Base-by-base conservation (phyloP, 2,797 vertebrate genomes). In the Anomalospiza imberbis region DNA sequence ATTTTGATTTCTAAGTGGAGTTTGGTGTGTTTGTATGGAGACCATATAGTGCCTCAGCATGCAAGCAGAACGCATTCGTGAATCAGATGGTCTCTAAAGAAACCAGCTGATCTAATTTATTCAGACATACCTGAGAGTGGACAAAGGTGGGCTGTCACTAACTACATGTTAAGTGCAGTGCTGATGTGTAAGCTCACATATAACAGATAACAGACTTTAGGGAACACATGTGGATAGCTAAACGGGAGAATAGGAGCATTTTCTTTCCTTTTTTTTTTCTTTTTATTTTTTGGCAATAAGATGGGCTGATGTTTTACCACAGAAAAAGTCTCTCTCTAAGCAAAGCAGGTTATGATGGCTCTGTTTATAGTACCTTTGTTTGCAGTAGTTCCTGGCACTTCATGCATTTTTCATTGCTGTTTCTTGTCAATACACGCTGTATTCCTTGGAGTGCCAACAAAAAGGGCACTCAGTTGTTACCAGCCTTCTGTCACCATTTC, bases 371-470 rank as follows among this genome's bases (percentile, higher is more conserved):
- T 67, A 71, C 51, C 78, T 74, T 90, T 83, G 86, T 84, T 95
- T 88, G 63, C 77, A 93, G 58, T 58, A 91, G 79, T 96, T 97
- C 94, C 96, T 95, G 91, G 93, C 93, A 97, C 84, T 92, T 96
- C 91, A 95, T 93, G 57, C 96, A 97, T 98, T 97, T 97, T 98
- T 98, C 96, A 97, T 97, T 91, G 77, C 67, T 95, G n/a, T 87
- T 96, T 97, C 95, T 94, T 89, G 71, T 95, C 96, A 93, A 92
- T 94, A 96, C 51, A 95, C 28, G 28, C 53, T 70, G 61, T 85
- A 88, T 48, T 96, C 86, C 89, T 94, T 67, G 38, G 85, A 94
- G 81, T 82, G 76, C 78, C 75, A 96, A 85, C 50, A 95, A 66
- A 95, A 93, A 93, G 38, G 75, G 89, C 91, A 93, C 81, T 95